phyloP scores from a whole-genome alignment of 1,140 invertebrate genomes.

The Dendrolimus punctatus region DNA sequence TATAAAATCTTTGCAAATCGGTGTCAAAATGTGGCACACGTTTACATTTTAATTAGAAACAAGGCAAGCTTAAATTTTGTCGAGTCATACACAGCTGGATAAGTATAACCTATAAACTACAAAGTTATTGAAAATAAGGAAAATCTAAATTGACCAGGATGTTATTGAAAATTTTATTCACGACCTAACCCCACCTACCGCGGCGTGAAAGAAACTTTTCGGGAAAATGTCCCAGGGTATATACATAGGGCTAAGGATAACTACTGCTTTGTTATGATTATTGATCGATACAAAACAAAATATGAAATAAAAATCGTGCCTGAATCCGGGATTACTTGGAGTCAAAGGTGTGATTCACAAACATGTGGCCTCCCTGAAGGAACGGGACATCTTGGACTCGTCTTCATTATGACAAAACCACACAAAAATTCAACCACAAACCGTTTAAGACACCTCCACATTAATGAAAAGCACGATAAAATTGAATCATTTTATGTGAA shows the following conservation, averaged over 20 bases:
- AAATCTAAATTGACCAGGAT: constrained; percentile 2
- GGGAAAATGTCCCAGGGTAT: constrained; percentile 12
- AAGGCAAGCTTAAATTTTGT: constrained; percentile 8
- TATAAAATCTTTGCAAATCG: too few species aligned
- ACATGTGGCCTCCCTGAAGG: constrained; percentile 55
- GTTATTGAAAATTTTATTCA: constrained; percentile 28
- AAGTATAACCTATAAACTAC: constrained; percentile 9
- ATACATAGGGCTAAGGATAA: background rate
- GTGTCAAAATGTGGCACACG: background rate
- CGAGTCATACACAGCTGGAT: constrained; percentile 11
- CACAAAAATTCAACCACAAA: constrained; percentile 29
- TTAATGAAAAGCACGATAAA: constrained; percentile 19
- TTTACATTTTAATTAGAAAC: background rate
- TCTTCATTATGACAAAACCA: constrained; percentile 26
- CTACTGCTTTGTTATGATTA: constrained; percentile 12
- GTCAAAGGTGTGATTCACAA: constrained; percentile 28
- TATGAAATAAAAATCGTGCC: constrained; percentile 16
- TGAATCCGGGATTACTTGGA: constrained; percentile 14
- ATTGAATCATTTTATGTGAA: constrained; percentile 21
- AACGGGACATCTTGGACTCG: constrained; percentile 46
- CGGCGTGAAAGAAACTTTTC: constrained; percentile 40
- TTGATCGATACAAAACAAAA: constrained; percentile 15
- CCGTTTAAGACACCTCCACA: constrained; percentile 23
- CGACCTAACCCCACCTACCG: constrained; percentile 63
- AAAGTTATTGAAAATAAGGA: constrained; percentile 3